Evolutionary conservation across 1,140 invertebrate genomes (phyloP), one percentile per base, ranked within the genome.

Genomic region (Hesperophylax magnus): DNA sequence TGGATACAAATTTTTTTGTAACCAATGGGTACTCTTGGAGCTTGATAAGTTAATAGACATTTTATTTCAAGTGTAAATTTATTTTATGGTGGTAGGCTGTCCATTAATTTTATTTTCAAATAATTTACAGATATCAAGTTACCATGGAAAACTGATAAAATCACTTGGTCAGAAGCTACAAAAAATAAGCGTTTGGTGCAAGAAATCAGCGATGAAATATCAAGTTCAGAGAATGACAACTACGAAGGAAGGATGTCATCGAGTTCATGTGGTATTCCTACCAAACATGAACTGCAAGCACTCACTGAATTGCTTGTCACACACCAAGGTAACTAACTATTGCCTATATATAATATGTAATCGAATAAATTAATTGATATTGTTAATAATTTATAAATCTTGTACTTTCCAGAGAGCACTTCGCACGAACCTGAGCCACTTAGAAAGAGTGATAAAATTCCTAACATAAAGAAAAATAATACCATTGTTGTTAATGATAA

Each of bases 101-200:
- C 3, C 9, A 8, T 8, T 39, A 6, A 39, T 47, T 47, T 47
- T 14, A 47, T 47, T 47, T 47, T 14, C 3, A 39, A 34, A 47
- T 76, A 61, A 47, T 47, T 71, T 58, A 54, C 58, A 83, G 81
- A 80, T 63, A 67, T 83, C 1, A 81, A 81, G 52, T 31, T 83
- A 15, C 82, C 82, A 3, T 81, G 79, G 76, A 81, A 67, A 18
- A 83, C 82, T 24, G 80, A 81, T 72, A 79, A 77, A 31, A 83
- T 83, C 52, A 81, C 76, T 20, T 83, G 82, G 82, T 83, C 82
- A 3, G 75, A 81, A 61, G 74, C 31, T n/a, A 47, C 63, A 9
- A 81, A 78, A 27, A 85, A 84, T 0, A 87, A 86, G 53, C 81
- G 84, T 18, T 78, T 89, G 7, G 82, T 90, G 5, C 89, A 90